Conservation (phyloP, 2,113 vertebrate species). For the Kryptolebias marmoratus region DNA sequence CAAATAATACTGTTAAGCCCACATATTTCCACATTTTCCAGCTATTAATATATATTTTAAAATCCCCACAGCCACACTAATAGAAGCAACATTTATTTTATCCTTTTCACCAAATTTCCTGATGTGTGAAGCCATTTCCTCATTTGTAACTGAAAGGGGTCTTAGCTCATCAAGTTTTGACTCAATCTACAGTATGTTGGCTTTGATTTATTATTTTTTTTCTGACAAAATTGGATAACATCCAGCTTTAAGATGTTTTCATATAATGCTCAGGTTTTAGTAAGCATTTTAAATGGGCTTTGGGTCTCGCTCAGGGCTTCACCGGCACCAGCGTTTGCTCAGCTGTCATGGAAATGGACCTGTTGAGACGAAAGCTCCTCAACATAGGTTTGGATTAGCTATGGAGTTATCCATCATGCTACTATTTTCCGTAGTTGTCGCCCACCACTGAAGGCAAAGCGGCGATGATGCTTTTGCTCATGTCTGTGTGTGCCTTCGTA, state of each 20-base stretch:
- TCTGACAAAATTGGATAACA: neutral
- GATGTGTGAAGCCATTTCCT: too few species aligned
- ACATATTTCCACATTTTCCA: too few species aligned
- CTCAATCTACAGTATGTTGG: neutral
- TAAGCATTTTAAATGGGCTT: neutral
- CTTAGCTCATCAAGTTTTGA: neutral
- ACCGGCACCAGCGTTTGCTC: neutral
- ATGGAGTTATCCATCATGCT: neutral
- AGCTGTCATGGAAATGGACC: constrained; percentile 11
- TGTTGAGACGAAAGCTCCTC: constrained; percentile 1
- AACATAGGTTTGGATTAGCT: neutral
- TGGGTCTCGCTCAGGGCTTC: neutral
- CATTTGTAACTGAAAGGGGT: too few species aligned
- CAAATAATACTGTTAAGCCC: too few species aligned
- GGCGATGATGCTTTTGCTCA: too few species aligned
- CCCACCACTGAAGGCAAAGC: too few species aligned
- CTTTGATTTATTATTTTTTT: neutral
- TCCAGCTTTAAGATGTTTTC: neutral
- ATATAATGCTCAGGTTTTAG: neutral
- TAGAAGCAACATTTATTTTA: too few species aligned
- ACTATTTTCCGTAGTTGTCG: too few species aligned
- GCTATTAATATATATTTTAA: too few species aligned
- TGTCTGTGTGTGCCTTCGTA: too few species aligned
- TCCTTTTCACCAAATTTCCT: too few species aligned
- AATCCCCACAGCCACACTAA: too few species aligned